These are phyloP conservation scores for Hydrotaea diabolus DNA, from an alignment of 2,888 invertebrate genomes.

Conservation along the genomic window DNA sequence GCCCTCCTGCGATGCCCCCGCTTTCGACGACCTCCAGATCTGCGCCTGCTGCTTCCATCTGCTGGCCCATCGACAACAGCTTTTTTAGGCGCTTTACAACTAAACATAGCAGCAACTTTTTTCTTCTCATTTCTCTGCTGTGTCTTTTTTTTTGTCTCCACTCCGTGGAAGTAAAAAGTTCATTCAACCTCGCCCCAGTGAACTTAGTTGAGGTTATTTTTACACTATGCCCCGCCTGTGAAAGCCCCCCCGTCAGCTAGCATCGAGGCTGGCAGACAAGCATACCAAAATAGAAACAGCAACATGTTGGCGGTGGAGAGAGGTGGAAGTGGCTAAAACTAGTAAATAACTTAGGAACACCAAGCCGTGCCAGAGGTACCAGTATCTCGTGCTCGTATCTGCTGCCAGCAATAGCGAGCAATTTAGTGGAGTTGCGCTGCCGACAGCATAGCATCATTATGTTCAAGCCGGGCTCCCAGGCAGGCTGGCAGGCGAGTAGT, in stretches of 20 bases:
- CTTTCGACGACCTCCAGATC: neutral
- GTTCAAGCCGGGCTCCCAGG: slow-evolving; percentile 22
- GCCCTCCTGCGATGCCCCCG: neutral
- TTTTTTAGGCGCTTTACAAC: slow-evolving; percentile 53
- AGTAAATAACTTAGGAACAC: slow-evolving; percentile 63
- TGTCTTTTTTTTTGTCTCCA: slow-evolving; percentile 39
- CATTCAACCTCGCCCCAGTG: slow-evolving; percentile 81
- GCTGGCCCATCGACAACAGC: slow-evolving; percentile 40
- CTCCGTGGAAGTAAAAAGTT: slow-evolving; percentile 73
- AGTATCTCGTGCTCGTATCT: slow-evolving; percentile 33
- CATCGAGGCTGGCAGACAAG: slow-evolving; percentile 22
- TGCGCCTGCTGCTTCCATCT: slow-evolving; percentile 12
- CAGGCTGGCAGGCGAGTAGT: slow-evolving; percentile 1
- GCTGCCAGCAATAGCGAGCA: slow-evolving; percentile 52
- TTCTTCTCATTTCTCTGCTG: slow-evolving; percentile 10
- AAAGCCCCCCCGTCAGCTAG: slow-evolving; percentile 43
- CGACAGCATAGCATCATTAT: slow-evolving; percentile 52
- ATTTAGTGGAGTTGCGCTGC: slow-evolving; percentile 44
- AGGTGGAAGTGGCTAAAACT: slow-evolving; percentile 43
- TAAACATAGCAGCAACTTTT: slow-evolving; percentile 36
- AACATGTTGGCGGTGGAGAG: slow-evolving; percentile 28
- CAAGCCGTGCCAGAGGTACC: slow-evolving; percentile 35
- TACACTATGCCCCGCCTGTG: slow-evolving; percentile 70
- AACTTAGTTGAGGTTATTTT: slow-evolving; percentile 81
- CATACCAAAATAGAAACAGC: slow-evolving; percentile 30